Evolutionary conservation across 2,797 vertebrate genomes (phyloP).

Genomic region (Apogon talboti): DNA sequence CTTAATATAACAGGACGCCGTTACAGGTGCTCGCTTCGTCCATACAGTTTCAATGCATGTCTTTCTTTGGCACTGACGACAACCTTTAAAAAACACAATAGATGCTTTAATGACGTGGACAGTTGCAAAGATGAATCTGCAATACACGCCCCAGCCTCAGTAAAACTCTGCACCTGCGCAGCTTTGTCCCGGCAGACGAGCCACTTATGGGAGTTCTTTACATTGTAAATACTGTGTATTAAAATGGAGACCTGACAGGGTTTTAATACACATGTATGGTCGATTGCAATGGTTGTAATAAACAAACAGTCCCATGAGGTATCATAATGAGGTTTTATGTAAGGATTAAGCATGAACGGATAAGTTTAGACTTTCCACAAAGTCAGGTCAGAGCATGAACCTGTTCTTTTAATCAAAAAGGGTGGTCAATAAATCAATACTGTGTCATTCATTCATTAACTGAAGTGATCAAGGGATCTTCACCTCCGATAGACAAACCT

Average conservation of each 20-base stretch:
- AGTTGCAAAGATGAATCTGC: constrained; percentile 32
- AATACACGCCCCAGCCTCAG: constrained; percentile 36
- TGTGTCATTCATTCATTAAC: constrained; percentile 62
- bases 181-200: constrained; percentile 48
- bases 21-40: constrained; percentile 46
- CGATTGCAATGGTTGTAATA: background rate
- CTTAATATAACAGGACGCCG: constrained; percentile 14
- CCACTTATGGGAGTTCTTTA: constrained; percentile 39
- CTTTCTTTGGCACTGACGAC: constrained; percentile 21
- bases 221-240: constrained; percentile 46
- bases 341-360: background rate
- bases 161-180: constrained; percentile 48
- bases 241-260: background rate
- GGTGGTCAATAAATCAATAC: constrained; percentile 48
- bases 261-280: constrained; percentile 54
- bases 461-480: constrained; percentile 55
- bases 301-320: background rate
- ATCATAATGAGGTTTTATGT: background rate
- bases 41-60: constrained; percentile 50
- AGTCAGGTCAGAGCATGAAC: constrained; percentile 6
- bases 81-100: constrained; percentile 58
- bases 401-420: constrained; percentile 69
- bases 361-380: too few relatives aligned
- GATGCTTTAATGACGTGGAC: constrained; percentile 38
- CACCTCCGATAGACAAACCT: constrained; percentile 18